Evolutionary conservation across 2,888 invertebrate species (phyloP).

Genomic region (Nesidiocoris tenuis): DNA sequence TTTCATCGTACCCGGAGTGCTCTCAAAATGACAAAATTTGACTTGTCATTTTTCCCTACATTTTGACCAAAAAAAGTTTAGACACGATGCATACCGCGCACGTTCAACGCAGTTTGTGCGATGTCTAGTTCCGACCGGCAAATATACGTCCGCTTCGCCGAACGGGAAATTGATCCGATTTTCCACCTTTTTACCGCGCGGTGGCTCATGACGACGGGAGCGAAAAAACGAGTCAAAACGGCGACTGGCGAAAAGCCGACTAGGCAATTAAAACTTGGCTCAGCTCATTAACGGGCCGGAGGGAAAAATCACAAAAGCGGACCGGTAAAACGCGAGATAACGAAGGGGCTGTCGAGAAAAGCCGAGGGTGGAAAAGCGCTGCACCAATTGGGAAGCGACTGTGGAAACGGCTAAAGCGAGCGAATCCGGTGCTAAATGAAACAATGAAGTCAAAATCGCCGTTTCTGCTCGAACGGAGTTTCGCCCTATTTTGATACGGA

Average conservation of each 20-base stretch:
- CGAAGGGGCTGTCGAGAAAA: background rate
- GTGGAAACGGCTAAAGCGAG: background rate
- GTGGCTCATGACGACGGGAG: background rate
- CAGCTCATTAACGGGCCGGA: slow-evolving; percentile 28
- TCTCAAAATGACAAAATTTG: too few species aligned
- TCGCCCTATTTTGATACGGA: background rate
- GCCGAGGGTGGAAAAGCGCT: too few species aligned
- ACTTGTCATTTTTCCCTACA: too few species aligned
- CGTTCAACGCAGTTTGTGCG: too few species aligned
- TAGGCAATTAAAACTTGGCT: slow-evolving; percentile 39
- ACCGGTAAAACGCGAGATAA: background rate
- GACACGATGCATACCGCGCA: too few species aligned
- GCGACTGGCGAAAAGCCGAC: slow-evolving; percentile 20
- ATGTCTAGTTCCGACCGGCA: too few species aligned
- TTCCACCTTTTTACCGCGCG: slow-evolving; percentile 4
- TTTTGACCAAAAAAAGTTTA: too few species aligned
- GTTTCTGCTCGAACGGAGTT: background rate
- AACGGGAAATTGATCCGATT: background rate
- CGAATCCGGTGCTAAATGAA: background rate
- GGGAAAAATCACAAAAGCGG: background rate
- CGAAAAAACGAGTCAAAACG: background rate
- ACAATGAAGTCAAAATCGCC: slow-evolving; percentile 32
- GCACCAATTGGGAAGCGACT: too few species aligned
- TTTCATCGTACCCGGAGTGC: too few species aligned
- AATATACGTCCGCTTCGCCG: too few species aligned